Conservation (phyloP, 2,113 vertebrate species). For the Ammodytes marinus region DNA sequence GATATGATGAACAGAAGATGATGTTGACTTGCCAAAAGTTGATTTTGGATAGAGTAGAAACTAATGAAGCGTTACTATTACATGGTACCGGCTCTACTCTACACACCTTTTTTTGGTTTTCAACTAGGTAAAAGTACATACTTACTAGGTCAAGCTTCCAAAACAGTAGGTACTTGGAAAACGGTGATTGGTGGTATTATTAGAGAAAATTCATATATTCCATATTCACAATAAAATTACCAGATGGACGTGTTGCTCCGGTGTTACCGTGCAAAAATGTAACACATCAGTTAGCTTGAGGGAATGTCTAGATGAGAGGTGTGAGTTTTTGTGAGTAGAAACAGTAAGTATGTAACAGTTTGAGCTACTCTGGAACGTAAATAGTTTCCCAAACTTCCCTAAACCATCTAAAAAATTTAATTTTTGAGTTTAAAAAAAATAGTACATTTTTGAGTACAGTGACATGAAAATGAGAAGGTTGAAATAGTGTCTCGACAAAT, state of each 20-base stretch:
- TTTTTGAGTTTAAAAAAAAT: too few species aligned
- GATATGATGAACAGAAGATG: conserved; percentile 34
- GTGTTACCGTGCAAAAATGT: not conserved
- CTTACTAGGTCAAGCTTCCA: too few species aligned
- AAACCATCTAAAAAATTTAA: conserved; percentile 15
- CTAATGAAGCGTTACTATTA: too few species aligned
- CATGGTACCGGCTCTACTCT: too few species aligned
- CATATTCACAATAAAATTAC: not conserved
- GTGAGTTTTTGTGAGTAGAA: too few species aligned
- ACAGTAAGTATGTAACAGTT: not conserved
- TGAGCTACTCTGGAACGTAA: not conserved
- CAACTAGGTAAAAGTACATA: too few species aligned
- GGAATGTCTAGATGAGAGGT: not conserved
- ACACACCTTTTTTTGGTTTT: too few species aligned
- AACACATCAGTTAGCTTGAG: not conserved
- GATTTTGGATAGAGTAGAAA: not conserved
- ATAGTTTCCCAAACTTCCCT: conserved; percentile 2
- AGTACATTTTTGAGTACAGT: not conserved
- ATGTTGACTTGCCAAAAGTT: conserved; percentile 21
- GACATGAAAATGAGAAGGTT: not conserved
- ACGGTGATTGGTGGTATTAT: not conserved
- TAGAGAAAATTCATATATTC: not conserved
- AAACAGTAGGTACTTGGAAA: too few species aligned
- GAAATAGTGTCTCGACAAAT: not conserved
- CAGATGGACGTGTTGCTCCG: not conserved